Percentiles rank a stretch among this genome's conserved stretches.
These are phyloP conservation scores for Onthophagus taurus DNA, from an alignment of 1,140 invertebrate genomes.

Conservation along the genomic window DNA sequence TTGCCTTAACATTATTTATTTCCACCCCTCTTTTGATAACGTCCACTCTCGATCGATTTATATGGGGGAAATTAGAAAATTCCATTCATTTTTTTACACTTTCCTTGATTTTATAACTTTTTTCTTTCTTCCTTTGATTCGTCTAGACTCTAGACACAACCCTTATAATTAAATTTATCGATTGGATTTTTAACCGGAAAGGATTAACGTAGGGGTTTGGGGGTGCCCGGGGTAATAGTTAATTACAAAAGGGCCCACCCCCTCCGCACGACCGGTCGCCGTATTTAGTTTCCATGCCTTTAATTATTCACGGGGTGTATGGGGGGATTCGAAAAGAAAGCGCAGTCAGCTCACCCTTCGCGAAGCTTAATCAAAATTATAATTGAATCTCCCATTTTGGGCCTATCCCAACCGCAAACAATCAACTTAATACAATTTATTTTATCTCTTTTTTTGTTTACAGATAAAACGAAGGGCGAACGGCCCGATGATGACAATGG, in stretches of 20 bases:
- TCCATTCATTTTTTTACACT: too few species aligned
- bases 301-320: neutral
- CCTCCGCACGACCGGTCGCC: neutral
- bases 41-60: conserved; percentile 2
- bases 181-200: neutral
- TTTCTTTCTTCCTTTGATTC: neutral
- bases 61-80: conserved; percentile 2
- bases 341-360: too few species aligned
- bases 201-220: neutral
- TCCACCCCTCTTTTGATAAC: conserved; percentile 21
- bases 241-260: neutral
- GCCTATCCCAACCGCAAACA: too few species aligned
- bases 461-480: conserved; percentile 35
- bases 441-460: conserved; percentile 20
- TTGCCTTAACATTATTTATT: conserved; percentile 34
- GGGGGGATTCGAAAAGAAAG: too few species aligned
- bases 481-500: conserved; percentile 57
- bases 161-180: conserved; percentile 6
- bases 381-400: too few species aligned
- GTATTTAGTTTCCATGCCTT: neutral
- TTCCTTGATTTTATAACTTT: too few species aligned
- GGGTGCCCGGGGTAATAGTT: too few species aligned
- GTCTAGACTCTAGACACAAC: neutral
- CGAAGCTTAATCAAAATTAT: too few species aligned
- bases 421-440: neutral